These are phyloP conservation scores for Laticauda laticaudata DNA, from an alignment of 2,113 vertebrate species.

Conservation along the genomic window DNA sequence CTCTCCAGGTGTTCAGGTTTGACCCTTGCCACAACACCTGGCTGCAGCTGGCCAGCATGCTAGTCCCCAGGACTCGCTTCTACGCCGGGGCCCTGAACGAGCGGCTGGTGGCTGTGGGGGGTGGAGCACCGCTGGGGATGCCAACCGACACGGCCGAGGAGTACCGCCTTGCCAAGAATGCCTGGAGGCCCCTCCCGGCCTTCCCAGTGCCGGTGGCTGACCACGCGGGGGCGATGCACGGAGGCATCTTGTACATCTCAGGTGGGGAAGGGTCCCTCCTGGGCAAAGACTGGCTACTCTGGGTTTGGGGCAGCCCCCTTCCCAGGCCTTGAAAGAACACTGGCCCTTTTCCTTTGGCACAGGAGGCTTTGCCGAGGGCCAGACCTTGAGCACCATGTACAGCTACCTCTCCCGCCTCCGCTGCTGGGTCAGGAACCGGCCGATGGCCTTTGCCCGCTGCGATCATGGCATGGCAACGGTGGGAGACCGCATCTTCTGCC, in stretches of 20 bases:
- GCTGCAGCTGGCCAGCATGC: conserved; percentile 61
- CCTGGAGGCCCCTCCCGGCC: conserved; percentile 50
- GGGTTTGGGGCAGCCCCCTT: not conserved
- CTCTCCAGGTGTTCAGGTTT: conserved; percentile 59
- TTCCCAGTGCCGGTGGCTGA: conserved; percentile 56
- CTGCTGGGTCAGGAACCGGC: conserved; percentile 55
- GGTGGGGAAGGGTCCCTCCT: conserved; percentile 11
- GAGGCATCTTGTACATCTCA: conserved; percentile 63
- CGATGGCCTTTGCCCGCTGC: conserved; percentile 57
- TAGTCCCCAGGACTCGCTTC: conserved; percentile 52
- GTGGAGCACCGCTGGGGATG: conserved; percentile 52
- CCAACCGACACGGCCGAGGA: conserved; percentile 46
- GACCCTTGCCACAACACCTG: conserved; percentile 50
- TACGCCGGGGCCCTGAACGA: conserved; percentile 25
- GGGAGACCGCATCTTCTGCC: conserved; percentile 59
- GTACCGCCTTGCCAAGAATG: conserved; percentile 50
- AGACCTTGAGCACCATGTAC: conserved; percentile 49
- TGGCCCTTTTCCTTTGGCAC: not conserved
- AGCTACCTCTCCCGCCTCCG: conserved; percentile 58
- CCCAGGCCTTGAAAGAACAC: not conserved
- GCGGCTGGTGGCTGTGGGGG: conserved; percentile 48
- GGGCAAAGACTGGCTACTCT: not conserved
- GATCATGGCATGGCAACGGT: conserved; percentile 60
- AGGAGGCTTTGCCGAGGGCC: conserved; percentile 60
- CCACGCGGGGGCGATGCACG: conserved; percentile 53